A percentile compares a stretch with the other conserved stretches of the same genome.
These are phyloP conservation scores for Drosophila tripunctata DNA, from an alignment of 2,888 invertebrate species.

Conservation along the genomic window DNA sequence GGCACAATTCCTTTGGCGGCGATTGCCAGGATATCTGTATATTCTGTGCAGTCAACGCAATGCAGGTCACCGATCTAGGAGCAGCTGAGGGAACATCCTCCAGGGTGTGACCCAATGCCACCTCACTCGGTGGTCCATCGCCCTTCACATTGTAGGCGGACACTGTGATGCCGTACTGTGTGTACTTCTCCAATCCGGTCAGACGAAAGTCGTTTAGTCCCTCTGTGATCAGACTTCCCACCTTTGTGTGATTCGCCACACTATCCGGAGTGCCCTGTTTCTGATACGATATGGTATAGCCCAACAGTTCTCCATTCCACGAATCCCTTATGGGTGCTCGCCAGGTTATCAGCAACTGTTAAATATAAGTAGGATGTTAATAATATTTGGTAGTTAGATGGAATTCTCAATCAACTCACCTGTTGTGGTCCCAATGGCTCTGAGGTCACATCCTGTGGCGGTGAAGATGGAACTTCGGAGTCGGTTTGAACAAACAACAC, in stretches of 20 bases:
- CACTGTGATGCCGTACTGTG: conserved; percentile 91
- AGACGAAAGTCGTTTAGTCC: conserved; percentile 87
- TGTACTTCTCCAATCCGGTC: conserved; percentile 89
- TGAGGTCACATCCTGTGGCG: conserved; percentile 88
- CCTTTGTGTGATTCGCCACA: conserved; percentile 81
- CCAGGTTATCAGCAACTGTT: conserved; percentile 88
- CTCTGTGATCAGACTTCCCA: conserved; percentile 84
- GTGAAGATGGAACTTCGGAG: conserved; percentile 88
- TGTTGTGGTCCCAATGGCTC: conserved; percentile 89
- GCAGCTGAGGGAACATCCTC: conserved; percentile 88
- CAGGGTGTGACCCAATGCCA: conserved; percentile 85
- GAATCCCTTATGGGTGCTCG: conserved; percentile 89
- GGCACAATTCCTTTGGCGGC: conserved; percentile 87
- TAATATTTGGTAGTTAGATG: too few relatives aligned
- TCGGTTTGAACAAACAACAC: conserved; percentile 86
- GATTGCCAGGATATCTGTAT: conserved; percentile 90
- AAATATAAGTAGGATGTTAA: too few relatives aligned
- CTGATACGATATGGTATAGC: conserved; percentile 87
- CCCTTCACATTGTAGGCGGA: conserved; percentile 93
- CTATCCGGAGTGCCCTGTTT: conserved; percentile 84
- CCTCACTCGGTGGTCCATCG: conserved; percentile 90
- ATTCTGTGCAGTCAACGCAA: conserved; percentile 89
- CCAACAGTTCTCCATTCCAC: conserved; percentile 91
- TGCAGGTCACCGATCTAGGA: conserved; percentile 88
- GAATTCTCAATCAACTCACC: conserved; percentile 26